Evolutionary conservation across 2,113 vertebrate genomes (phyloP).

Genomic region (Myocastor coypus): DNA sequence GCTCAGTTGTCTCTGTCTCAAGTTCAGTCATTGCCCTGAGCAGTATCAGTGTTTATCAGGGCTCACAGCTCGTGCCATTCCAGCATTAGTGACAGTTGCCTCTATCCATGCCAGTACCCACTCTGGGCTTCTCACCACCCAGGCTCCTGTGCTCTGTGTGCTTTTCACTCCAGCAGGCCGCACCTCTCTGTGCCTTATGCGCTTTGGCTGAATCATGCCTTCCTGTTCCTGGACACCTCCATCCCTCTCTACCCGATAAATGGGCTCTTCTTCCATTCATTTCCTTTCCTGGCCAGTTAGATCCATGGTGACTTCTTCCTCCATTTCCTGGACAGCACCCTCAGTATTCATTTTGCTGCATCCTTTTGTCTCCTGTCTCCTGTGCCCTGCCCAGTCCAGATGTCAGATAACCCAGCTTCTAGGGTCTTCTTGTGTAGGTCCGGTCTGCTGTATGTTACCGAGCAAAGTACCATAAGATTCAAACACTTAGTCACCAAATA

Average conservation of each 20-base stretch:
- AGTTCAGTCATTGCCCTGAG: background rate
- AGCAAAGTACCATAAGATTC: background rate
- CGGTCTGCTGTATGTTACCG: background rate
- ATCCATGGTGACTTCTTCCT: background rate
- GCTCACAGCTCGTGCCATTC: background rate
- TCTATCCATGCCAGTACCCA: fast-evolving
- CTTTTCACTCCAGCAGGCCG: background rate
- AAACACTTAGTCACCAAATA: background rate
- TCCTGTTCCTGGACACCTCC: background rate
- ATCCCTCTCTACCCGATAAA: background rate
- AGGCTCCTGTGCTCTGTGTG: background rate
- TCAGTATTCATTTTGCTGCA: background rate
- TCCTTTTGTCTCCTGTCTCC: background rate
- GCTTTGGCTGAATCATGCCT: background rate
- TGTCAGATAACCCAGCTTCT: background rate
- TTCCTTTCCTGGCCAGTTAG: background rate
- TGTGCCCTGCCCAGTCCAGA: background rate
- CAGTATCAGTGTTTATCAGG: background rate
- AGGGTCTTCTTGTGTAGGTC: background rate
- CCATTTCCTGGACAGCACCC: background rate
- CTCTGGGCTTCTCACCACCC: background rate
- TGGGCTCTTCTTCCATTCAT: background rate
- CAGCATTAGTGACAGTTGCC: background rate
- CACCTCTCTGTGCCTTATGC: background rate
- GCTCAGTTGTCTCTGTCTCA: background rate